Base-by-base conservation (phyloP, 2,113 vertebrate genomes). In the Ornithorhynchus anatinus region DNA sequence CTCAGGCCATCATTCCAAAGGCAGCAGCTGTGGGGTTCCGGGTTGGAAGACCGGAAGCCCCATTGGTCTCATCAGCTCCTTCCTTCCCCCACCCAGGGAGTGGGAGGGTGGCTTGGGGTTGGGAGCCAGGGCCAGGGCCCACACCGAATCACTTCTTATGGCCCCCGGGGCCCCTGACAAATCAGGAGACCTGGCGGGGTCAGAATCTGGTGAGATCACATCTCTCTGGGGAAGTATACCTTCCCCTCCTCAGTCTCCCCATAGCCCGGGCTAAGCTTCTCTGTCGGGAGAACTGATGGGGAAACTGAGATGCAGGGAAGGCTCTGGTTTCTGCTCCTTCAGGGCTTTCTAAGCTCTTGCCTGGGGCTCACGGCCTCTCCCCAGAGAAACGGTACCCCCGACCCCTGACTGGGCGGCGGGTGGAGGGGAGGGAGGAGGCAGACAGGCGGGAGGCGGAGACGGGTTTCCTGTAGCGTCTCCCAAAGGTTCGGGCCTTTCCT, bases 401-500 rank as follows among this genome's bases (percentile, higher is more conserved):
- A 31, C n/a, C n/a, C n/a, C n/a, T n/a, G n/a, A n/a, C n/a, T n/a
- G n/a, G 5, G 37, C 5, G 17, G 16, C 22, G 54, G 17, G 11
- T 27, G 32, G 31, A 37, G 20, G 14, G 23, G 17, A 10, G 29
- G 44, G 51, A 39, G 58, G 22, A 7, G 10, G 2, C 4, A 1
- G 1, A 4, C 3, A 22, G 44, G 14, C 32, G 37, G 38, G 13
- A 64, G 22, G 4, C 5, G 13, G 1, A 1, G n/a, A 0, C 66
- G 75, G 51, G 31, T 70, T 83, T 87, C 79, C 83, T 81, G 72
- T 63, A 42, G 22, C 0, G 8, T 47, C 0, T 1, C 1, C 5
- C 75, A 58, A 64, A 86, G 75, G 39, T 17, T 60, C 84, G 39
- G 36, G 23, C 25, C 3, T 77, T 88, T 86, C 86, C 84, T 79